These are phyloP conservation scores for Andrena camellia DNA, from an alignment of 2,888 invertebrate genomes.

Conservation along the genomic window DNA sequence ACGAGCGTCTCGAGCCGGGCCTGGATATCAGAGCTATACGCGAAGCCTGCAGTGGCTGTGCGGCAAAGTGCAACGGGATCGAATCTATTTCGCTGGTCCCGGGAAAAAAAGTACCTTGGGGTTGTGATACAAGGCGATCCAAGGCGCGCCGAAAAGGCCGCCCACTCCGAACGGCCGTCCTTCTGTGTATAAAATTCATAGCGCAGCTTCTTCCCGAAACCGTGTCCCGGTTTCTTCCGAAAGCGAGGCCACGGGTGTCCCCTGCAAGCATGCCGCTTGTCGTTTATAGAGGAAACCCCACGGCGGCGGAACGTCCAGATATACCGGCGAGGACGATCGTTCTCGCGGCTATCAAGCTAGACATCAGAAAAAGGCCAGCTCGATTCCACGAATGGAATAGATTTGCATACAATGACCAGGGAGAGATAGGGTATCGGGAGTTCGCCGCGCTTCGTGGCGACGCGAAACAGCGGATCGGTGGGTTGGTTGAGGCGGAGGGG, in stretches of 20 bases:
- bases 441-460: slow-evolving; percentile 57
- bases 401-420: slow-evolving; percentile 84
- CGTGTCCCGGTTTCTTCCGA: slow-evolving; percentile 53
- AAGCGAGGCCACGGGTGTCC: slow-evolving; percentile 3
- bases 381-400: slow-evolving; percentile 81
- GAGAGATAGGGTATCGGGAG: slow-evolving; percentile 74
- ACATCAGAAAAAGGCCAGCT: slow-evolving; percentile 82
- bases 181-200: slow-evolving; percentile 48
- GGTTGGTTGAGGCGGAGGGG: slow-evolving; percentile 7
- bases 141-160: slow-evolving; percentile 21
- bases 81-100: slow-evolving; percentile 19
- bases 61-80: slow-evolving; percentile 21
- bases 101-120: slow-evolving; percentile 6
- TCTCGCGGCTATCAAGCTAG: slow-evolving; percentile 81
- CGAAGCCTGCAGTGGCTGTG: too few species aligned
- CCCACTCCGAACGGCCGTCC: slow-evolving; percentile 10
- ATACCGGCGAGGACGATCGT: slow-evolving; percentile 65
- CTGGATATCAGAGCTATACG: too few species aligned
- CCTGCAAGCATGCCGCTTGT: slow-evolving; percentile 10
- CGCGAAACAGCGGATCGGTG: slow-evolving; percentile 29
- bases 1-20: too few species aligned
- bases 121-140: slow-evolving; percentile 37
- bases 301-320: slow-evolving; percentile 67
- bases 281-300: slow-evolving; percentile 57
- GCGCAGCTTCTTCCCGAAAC: slow-evolving; percentile 31